These are phyloP conservation scores for Rhea americana DNA, from an alignment of 2,113 vertebrate genomes.

Conservation along the genomic window DNA sequence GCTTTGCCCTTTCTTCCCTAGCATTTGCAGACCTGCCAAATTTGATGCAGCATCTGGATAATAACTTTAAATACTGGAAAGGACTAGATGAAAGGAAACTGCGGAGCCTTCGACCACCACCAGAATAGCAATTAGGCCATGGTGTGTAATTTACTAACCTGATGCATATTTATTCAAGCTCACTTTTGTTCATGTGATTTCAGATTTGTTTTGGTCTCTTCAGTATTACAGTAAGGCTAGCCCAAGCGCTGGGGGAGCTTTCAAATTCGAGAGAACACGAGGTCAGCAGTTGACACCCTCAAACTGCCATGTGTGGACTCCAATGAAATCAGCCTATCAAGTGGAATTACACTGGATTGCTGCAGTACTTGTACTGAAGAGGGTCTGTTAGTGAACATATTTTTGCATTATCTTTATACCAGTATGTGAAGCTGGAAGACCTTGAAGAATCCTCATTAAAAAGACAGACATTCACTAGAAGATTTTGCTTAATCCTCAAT, in stretches of 20 bases:
- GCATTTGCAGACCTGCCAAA: slow-evolving; percentile 95
- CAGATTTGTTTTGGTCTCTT: slow-evolving; percentile 64
- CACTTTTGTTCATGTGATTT: slow-evolving; percentile 36
- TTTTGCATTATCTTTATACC: slow-evolving; percentile 20
- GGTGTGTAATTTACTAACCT: slow-evolving; percentile 4
- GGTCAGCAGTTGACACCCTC: slow-evolving; percentile 38
- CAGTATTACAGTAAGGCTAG: slow-evolving; percentile 66
- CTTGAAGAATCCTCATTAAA: slow-evolving; percentile 44
- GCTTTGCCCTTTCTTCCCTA: slow-evolving; percentile 53
- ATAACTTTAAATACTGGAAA: slow-evolving; percentile 99
- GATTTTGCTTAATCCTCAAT: slow-evolving; percentile 46
- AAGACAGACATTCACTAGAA: slow-evolving; percentile 48
- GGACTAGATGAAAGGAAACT: slow-evolving; percentile 89
- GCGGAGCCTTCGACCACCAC: slow-evolving; percentile 87
- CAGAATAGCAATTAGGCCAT: slow-evolving; percentile 74
- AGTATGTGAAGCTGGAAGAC: slow-evolving; percentile 54
- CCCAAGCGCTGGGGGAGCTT: slow-evolving; percentile 46
- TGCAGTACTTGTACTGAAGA: slow-evolving; percentile 45
- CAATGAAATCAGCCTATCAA: background rate
- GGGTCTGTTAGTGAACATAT: slow-evolving; percentile 16
- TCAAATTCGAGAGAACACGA: slow-evolving; percentile 15
- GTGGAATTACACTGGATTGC: slow-evolving; percentile 70
- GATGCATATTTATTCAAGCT: slow-evolving; percentile 27
- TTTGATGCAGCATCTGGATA: slow-evolving; percentile 95
- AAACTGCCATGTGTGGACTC: slow-evolving; percentile 20